phyloP scores from a whole-genome alignment of 2,113 vertebrate species.

The Sebastes fasciatus region DNA sequence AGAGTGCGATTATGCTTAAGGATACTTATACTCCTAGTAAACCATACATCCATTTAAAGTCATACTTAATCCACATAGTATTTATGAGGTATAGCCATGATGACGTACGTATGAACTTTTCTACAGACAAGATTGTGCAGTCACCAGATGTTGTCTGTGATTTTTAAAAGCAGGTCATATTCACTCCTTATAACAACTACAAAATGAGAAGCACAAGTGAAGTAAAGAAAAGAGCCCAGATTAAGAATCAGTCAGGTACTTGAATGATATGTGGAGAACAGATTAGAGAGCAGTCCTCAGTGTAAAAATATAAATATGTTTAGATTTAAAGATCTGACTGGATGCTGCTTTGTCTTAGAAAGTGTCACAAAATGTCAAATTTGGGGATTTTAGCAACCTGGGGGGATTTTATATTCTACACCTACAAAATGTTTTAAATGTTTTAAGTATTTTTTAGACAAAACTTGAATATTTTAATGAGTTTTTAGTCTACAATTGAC shows the following conservation, averaged over 20 bases:
- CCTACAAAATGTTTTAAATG: background rate
- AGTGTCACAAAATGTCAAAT: slow-evolving; percentile 13
- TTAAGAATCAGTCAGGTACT: slow-evolving; percentile 31
- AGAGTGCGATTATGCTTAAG: slow-evolving; percentile 66
- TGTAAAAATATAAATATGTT: slow-evolving; percentile 14
- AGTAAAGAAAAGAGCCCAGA: slow-evolving; percentile 48
- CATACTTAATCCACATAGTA: slow-evolving; percentile 78
- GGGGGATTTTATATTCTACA: background rate
- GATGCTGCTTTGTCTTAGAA: slow-evolving; percentile 6
- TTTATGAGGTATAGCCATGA: slow-evolving; percentile 66
- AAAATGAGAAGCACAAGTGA: slow-evolving; percentile 41
- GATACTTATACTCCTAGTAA: slow-evolving; percentile 70
- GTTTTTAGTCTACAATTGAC: no score
- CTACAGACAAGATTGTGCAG: slow-evolving; percentile 62
- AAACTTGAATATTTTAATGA: background rate
- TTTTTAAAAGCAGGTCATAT: slow-evolving; percentile 67
- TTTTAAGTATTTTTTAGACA: background rate
- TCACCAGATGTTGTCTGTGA: slow-evolving; percentile 74
- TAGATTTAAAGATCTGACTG: slow-evolving; percentile 26
- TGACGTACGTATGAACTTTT: slow-evolving; percentile 61
- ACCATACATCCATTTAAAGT: slow-evolving; percentile 81
- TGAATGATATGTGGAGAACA: slow-evolving; percentile 8
- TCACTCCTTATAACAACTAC: slow-evolving; percentile 41
- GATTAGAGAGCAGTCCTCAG: slow-evolving; percentile 30
- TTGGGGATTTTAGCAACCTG: background rate